phyloP scores from a whole-genome alignment of 2,888 invertebrate species.

The Nemurella pictetii region DNA sequence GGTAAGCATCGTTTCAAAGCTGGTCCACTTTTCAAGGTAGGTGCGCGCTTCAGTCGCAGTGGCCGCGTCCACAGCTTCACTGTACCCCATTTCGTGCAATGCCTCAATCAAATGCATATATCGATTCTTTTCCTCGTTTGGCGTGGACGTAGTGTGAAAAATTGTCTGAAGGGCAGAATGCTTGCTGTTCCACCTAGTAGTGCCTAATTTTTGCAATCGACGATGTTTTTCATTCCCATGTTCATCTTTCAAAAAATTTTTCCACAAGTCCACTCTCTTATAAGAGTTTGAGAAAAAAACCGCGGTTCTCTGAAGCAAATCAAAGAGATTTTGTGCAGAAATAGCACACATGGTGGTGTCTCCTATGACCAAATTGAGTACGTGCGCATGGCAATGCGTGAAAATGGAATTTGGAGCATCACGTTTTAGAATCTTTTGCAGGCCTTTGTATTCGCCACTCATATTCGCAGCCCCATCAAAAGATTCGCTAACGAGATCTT shows the following conservation, averaged over 20 bases:
- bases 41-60: constrained; percentile 9
- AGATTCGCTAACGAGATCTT: constrained; percentile 19
- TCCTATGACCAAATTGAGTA: constrained; percentile 24
- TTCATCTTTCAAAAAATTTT: not conserved
- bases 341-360: not conserved
- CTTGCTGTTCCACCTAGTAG: constrained; percentile 7
- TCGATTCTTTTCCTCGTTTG: constrained; percentile 2
- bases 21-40: constrained; percentile 17
- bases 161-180: constrained; percentile 4
- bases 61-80: not conserved
- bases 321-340: constrained; percentile 16
- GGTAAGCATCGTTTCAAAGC: constrained; percentile 10
- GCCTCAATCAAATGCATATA: not conserved
- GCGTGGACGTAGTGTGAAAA: not conserved
- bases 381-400: constrained; percentile 29
- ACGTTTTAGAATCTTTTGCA: constrained; percentile 12
- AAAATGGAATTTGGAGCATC: constrained; percentile 19
- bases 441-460: constrained; percentile 19
- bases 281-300: constrained; percentile 27
- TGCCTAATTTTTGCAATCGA: constrained; percentile 8
- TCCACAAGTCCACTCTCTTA: constrained; percentile 11
- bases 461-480: constrained; percentile 34
- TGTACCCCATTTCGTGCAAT: constrained; percentile 5
- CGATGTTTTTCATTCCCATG: not conserved
- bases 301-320: constrained; percentile 12